Base-by-base conservation (phyloP, 2,797 vertebrate genomes). In the Corythornis leucogaster region DNA sequence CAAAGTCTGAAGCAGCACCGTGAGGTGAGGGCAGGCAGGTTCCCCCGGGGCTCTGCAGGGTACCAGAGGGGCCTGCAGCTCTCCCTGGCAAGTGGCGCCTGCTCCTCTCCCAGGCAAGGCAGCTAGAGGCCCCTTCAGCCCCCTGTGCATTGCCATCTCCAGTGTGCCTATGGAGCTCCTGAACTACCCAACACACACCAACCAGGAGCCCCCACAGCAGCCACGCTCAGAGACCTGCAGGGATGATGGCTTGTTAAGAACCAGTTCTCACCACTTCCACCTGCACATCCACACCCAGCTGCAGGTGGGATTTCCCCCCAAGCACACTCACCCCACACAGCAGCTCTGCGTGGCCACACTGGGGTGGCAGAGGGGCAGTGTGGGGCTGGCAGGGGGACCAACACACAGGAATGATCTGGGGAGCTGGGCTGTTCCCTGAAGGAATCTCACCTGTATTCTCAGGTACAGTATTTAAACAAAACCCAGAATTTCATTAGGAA, bases 321-420 rank as follows among this genome's bases (percentile, higher is more conserved):
- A 40, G 9, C 11, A 8, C 0, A 1, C 57, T n/a, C 43, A 5
- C 4, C 77, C 42, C 0, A 1, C 28, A 11, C 33, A 48, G 59
- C 6, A 3, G 6, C 26, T 4, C 16, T 2, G 1, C 2, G 8
- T 9, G 1, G 4, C 0, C 2, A 11, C 15, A 6, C 17, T 0
- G 5, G 22, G 62, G 38, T 2, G 11, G 30, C 4, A 7, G 38
- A 31, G 3, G 2, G 51, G 25, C 25, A 28, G 5, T 3, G 3
- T 3, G 4, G 4, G 0, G 0, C 0, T 2, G 2, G 25, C 9
- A 11, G 45, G 8, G 2, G 0, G 4, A n/a, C 48, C 51, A 2
- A 11, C 2, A 14, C 50, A n/a, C 1, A 0, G 62, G 10, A 40
- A 19, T 19, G 1, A 12, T 2, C 3, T 2, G 24, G 20, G 7